Conservation (phyloP, 2,797 vertebrate genomes). For the Phylloscopus collybita region DNA sequence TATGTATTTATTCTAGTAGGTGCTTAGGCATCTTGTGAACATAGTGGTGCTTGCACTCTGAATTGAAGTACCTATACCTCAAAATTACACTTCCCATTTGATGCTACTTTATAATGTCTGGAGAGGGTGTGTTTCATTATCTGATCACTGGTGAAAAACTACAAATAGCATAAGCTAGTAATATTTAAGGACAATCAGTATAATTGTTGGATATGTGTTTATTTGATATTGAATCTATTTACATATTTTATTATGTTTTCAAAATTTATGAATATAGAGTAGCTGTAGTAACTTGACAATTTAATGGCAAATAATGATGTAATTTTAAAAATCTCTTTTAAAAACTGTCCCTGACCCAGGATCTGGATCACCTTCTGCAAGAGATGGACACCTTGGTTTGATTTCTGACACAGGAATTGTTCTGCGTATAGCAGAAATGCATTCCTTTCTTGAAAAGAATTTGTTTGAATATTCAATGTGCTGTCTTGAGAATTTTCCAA, state of each 20-base stretch:
- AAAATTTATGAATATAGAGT: not conserved
- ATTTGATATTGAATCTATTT: not conserved
- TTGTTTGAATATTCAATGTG: conserved; percentile 77
- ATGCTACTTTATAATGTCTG: not conserved
- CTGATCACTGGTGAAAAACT: not conserved
- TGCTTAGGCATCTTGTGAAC: not conserved
- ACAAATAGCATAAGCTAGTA: not conserved
- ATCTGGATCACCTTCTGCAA: conserved; percentile 51
- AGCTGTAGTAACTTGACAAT: not conserved
- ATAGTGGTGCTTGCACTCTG: not conserved
- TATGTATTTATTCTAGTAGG: not conserved
- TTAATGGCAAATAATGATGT: not conserved
- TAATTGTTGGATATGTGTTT: not conserved
- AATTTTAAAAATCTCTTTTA: conserved; percentile 5
- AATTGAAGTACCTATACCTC: not conserved
- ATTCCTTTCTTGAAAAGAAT: conserved; percentile 79
- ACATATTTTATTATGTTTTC: not conserved
- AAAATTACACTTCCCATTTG: not conserved
- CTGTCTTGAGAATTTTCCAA: conserved; percentile 75
- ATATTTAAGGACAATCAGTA: not conserved
- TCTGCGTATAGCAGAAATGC: conserved; percentile 80
- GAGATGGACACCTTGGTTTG: conserved; percentile 69
- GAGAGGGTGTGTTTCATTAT: not conserved
- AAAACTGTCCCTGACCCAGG: conserved; percentile 52
- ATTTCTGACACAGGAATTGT: conserved; percentile 74